These are phyloP conservation scores for Xylota segnis DNA, from an alignment of 2,888 invertebrate species.

Conservation along the genomic window DNA sequence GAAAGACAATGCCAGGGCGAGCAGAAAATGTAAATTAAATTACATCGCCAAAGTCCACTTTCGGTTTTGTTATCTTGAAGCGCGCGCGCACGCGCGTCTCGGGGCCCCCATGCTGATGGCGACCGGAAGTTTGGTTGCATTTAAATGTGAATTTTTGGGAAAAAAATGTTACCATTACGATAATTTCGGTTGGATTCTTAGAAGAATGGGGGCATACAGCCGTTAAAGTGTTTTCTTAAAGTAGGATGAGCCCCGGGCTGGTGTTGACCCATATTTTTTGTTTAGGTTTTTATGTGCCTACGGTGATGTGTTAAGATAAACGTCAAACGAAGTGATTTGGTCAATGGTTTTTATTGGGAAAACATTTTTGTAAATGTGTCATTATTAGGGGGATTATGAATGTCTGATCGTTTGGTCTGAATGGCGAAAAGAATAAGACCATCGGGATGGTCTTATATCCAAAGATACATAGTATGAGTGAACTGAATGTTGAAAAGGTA, in stretches of 20 bases:
- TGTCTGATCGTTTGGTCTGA: background rate
- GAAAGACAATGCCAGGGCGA: conserved; percentile 32
- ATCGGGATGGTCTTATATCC: too few relatives aligned
- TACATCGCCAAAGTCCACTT: conserved; percentile 50
- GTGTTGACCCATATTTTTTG: conserved; percentile 40
- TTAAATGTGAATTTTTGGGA: conserved; percentile 42
- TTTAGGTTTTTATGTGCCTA: background rate
- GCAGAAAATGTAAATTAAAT: conserved; percentile 35
- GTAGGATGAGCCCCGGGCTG: conserved; percentile 19
- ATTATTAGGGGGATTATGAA: background rate
- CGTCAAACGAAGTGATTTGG: conserved; percentile 27
- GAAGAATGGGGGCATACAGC: conserved; percentile 39
- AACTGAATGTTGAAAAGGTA: too few relatives aligned
- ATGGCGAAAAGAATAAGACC: background rate
- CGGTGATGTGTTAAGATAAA: conserved; percentile 41
- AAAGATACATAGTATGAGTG: too few relatives aligned
- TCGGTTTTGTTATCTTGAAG: conserved; percentile 44
- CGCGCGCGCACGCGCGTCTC: conserved; percentile 8
- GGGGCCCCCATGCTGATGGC: conserved; percentile 41
- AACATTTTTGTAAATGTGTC: background rate
- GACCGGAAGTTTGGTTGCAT: conserved; percentile 50
- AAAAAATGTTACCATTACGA: conserved; percentile 45
- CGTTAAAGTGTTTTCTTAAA: conserved; percentile 32
- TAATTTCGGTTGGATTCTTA: conserved; percentile 14
- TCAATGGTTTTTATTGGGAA: conserved; percentile 21